phyloP scores from a whole-genome alignment of 2,113 vertebrate genomes.

The Syngnathus scovelli region DNA sequence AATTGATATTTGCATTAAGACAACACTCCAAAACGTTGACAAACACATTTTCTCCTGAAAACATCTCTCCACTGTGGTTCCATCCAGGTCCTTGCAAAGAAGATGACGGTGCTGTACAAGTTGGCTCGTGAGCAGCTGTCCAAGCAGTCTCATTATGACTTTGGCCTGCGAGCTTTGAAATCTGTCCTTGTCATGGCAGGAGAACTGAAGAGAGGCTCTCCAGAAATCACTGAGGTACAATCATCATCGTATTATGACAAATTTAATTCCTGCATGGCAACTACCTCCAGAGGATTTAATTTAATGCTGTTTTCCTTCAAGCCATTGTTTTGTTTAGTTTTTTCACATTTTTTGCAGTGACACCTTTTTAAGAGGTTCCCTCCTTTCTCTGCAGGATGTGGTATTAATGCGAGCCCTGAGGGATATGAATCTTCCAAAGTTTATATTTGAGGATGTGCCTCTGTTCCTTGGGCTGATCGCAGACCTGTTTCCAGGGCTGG shows the following conservation, averaged over 20 bases:
- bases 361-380: not conserved
- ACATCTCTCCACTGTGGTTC: not conserved
- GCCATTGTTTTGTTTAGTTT: too few species aligned
- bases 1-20: too few species aligned
- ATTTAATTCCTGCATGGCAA: too few species aligned
- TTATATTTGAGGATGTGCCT: constrained; percentile 94
- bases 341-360: not conserved
- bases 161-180: constrained; percentile 90
- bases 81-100: constrained; percentile 85
- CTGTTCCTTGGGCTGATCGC: constrained; percentile 92
- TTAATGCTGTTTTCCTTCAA: not conserved
- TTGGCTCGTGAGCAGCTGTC: constrained; percentile 89
- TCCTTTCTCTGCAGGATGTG: constrained; percentile 75
- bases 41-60: not conserved
- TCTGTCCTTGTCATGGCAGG: constrained; percentile 96
- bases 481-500: constrained; percentile 90
- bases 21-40: not conserved
- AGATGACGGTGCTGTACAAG: constrained; percentile 98
- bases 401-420: constrained; percentile 92
- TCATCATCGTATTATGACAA: not conserved
- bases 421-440: constrained; percentile 97
- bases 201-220: constrained; percentile 87
- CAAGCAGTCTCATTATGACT: constrained; percentile 96
- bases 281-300: not conserved
- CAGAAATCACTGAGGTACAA: constrained; percentile 84